These are phyloP conservation scores for Oreochromis grahami DNA, from an alignment of 2,797 vertebrate species.

Conservation along the genomic window DNA sequence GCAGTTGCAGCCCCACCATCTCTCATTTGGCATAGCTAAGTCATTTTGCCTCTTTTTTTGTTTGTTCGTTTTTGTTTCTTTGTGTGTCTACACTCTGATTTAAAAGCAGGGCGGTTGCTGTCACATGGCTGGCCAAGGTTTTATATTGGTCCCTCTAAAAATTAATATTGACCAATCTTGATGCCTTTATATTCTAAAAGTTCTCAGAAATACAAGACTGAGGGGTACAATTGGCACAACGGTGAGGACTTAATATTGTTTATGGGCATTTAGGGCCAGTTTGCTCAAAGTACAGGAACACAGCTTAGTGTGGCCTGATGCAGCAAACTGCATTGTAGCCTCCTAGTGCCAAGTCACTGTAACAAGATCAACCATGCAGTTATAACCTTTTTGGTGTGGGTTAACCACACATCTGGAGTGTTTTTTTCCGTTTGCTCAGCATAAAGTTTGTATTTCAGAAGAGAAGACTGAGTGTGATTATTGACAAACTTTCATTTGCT, in stretches of 20 bases:
- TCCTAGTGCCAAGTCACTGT: background rate
- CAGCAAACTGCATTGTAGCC: background rate
- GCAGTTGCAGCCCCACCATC: background rate
- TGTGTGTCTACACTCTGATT: background rate
- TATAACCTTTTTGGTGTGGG: background rate
- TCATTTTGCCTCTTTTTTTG: background rate
- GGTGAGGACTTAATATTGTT: background rate
- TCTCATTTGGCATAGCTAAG: background rate
- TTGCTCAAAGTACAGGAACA: background rate
- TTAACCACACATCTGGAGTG: conserved; percentile 16
- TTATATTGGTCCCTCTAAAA: background rate
- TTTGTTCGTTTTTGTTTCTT: background rate
- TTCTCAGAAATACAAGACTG: background rate
- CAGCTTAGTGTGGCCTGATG: background rate
- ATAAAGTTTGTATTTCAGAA: background rate
- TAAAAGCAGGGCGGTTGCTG: background rate
- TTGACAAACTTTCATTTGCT: background rate
- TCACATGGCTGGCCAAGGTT: background rate
- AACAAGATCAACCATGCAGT: background rate
- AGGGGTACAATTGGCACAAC: background rate
- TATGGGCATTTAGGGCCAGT: background rate
- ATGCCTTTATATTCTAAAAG: background rate
- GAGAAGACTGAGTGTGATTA: background rate
- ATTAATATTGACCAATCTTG: background rate
- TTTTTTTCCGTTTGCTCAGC: background rate